Base-by-base conservation (phyloP, 2,888 invertebrate genomes). In the Therioaphis trifolii region DNA sequence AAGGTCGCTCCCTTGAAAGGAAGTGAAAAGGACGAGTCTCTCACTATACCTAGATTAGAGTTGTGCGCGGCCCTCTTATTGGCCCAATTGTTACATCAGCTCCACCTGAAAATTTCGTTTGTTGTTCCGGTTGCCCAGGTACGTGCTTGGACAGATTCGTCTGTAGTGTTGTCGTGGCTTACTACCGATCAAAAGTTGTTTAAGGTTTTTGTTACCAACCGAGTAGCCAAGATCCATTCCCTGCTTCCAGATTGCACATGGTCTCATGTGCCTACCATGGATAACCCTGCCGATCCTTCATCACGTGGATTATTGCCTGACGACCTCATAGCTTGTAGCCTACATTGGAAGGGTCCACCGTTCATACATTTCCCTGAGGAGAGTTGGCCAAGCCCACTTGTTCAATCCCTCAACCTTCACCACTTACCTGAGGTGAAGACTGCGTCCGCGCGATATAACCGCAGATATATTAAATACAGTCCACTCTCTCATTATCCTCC, bases 1-100 rank as follows among this genome's bases (percentile, higher is more conserved):
- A 85, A 87, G 12, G 87, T 88, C n/a, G 87, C 87, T 4, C 86
- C 87, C 18, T 18, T 87, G 4, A 87, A 87, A 72, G 82, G 68
- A 7, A 18, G 4, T 5, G 11, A 15, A 2, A 21, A n/a, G 0
- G 74, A 74, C 15, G 5, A n/a, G n/a, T 52, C 14, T 3, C 72
- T 85, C 5, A 85, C 87, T 0, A 72, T 86, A 14, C 87, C 87
- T 7, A 78, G 87, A 71, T 78, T 87, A 12, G 87, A 87, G 85
- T 85, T 87, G 15, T 87, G 86, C 52, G 87, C 84, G 11, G 87
- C 87, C 1, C 18, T 86, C 27, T 58, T 86, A 58, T 78, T 87
- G 18, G 69, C 86, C 7, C 63, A n/a, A 43, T 43, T 43, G 43
- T 43, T 43, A 43, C 4, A 43, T 7, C 43, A 11, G 7, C 43